phyloP scores from a whole-genome alignment of 2,113 vertebrate genomes.

The Hippolais icterina region DNA sequence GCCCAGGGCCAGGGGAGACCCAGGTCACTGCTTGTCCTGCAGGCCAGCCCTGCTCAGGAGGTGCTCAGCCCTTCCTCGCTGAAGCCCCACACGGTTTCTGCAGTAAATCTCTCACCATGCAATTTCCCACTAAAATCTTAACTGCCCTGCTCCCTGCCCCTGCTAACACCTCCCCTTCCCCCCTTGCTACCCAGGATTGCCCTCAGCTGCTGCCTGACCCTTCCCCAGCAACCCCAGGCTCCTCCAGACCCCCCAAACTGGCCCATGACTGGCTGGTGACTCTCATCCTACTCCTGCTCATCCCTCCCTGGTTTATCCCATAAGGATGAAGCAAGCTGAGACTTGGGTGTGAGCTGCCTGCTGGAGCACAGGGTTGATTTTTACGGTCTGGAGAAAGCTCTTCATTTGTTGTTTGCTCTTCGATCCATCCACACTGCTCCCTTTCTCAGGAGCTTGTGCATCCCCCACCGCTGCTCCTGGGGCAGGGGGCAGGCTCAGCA shows the following conservation, averaged over 20 bases:
- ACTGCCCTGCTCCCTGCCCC: background rate
- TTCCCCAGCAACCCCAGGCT: background rate
- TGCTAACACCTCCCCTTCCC: background rate
- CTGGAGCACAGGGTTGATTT: background rate
- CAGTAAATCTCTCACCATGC: background rate
- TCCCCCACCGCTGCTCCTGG: accelerated
- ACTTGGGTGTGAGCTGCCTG: background rate
- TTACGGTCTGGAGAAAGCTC: background rate
- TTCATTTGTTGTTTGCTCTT: background rate
- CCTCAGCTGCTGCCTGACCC: background rate
- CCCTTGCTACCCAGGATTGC: background rate
- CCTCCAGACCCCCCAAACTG: background rate
- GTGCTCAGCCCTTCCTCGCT: background rate
- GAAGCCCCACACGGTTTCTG: accelerated
- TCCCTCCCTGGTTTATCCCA: background rate
- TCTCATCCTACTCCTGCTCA: background rate
- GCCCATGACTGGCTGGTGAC: background rate
- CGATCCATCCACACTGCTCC: background rate
- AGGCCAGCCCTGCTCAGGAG: background rate
- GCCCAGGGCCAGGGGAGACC: background rate
- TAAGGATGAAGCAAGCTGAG: background rate
- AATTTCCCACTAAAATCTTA: background rate
- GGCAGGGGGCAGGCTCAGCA: background rate
- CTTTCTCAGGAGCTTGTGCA: background rate
- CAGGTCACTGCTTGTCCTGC: background rate